Base-by-base conservation (phyloP, 2,888 invertebrate species). In the Polydrusus tereticollis region DNA sequence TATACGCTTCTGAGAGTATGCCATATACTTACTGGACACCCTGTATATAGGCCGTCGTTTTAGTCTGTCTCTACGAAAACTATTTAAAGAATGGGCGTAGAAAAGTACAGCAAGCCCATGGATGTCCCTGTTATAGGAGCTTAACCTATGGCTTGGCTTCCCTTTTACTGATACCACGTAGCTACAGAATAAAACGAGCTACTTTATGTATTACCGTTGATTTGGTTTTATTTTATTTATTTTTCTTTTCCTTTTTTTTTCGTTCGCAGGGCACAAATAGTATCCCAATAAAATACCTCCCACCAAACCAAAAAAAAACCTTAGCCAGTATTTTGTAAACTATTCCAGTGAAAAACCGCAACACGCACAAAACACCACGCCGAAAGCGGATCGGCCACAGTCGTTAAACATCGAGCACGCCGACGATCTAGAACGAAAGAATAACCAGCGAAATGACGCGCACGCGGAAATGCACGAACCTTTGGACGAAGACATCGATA, bases 181-280 rank as follows among this genome's bases (percentile, higher is more conserved):
- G 4, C 7, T 7, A 4, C 29, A 29, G 4, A 5, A 29, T 29
- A 29, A 29, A 29, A 5, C 7, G 7, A 29, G 29, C 7, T 38
- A 1, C 7, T 38, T 38, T 38, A n/a, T 38, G 10, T 38, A 38
- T 38, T 41, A 36, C 21, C 50, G 16, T 18, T 67, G 67, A 38
- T 58, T 72, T 70, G 76, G 47, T 65, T 74, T 72, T 76, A 73
- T 72, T 76, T 55, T 67, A 75, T 69, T 77, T 77, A 74, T 77
- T 79, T 74, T 75, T 63, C 77, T 74, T 72, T 78, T 79, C 72
- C 78, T 76, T 79, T 76, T 78, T 75, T 78, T 79, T 79, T 77
- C 74, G 74, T 76, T 75, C 76, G 65, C 80, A 85, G 85, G 83
- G 81, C 83, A 78, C 83, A 82, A 82, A 84, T 84, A 79, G 82